phyloP scores from a whole-genome alignment of 2,113 vertebrate genomes.

The Elanoides forficatus region DNA sequence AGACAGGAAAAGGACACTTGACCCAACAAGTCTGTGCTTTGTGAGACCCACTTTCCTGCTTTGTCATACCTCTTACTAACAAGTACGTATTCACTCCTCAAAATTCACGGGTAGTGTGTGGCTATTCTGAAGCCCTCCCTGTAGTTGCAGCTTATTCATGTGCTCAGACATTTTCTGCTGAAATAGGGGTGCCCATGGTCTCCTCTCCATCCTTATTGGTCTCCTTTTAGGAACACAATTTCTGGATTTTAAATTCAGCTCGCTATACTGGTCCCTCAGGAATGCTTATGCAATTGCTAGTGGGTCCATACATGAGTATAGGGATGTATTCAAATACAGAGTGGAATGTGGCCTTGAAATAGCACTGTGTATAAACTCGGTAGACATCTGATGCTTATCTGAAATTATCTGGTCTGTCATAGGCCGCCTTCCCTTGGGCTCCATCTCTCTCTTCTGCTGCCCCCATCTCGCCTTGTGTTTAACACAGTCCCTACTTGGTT shows the following conservation, averaged over 20 bases:
- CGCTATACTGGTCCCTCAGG: not conserved
- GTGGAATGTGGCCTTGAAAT: not conserved
- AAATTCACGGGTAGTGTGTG: not conserved
- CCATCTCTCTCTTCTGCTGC: not conserved
- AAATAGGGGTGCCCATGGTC: not conserved
- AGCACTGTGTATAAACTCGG: not conserved
- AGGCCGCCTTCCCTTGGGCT: not conserved
- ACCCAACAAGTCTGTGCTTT: conserved; percentile 45
- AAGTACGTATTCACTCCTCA: not conserved
- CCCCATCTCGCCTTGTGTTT: not conserved
- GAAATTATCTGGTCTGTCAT: not conserved
- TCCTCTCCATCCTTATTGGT: not conserved
- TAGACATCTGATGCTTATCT: not conserved
- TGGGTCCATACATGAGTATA: not conserved
- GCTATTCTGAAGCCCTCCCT: not conserved
- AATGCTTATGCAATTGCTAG: not conserved
- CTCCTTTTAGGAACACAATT: not conserved
- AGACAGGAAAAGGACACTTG: conserved; percentile 69
- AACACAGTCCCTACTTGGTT: not conserved
- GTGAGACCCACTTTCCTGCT: conserved; percentile 41
- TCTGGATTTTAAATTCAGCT: not conserved
- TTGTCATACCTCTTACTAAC: not conserved
- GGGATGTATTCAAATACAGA: not conserved
- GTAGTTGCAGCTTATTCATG: not conserved
- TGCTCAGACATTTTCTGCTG: not conserved